phyloP scores from a whole-genome alignment of 2,113 vertebrate genomes.

The Bettongia penicillata region DNA sequence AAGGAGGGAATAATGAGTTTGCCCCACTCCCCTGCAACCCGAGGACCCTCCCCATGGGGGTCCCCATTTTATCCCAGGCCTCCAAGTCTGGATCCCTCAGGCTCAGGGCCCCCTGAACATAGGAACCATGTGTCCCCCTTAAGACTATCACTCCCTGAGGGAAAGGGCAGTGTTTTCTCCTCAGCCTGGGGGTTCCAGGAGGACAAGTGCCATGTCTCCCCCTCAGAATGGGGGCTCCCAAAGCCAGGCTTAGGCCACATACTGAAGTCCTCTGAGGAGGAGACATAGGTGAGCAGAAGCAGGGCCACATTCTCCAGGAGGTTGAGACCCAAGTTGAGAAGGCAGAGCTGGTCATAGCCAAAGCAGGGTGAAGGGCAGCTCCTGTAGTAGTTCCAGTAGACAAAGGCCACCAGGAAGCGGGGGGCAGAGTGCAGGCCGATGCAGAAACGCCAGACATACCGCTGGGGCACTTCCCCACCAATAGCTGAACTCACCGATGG shows the following conservation, averaged over 20 bases:
- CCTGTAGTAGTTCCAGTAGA: constrained; percentile 93
- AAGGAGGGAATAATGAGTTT: constrained; percentile 6
- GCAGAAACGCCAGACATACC: constrained; percentile 95
- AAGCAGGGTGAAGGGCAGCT: constrained; percentile 80
- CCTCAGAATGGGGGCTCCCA: constrained; percentile 12
- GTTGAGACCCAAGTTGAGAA: constrained; percentile 85
- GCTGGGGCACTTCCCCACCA: constrained; percentile 89
- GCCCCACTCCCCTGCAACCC: background rate
- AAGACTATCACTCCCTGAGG: background rate
- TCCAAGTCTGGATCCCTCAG: background rate
- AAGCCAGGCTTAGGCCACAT: constrained; percentile 72
- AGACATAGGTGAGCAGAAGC: constrained; percentile 93
- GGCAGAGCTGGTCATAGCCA: constrained; percentile 84
- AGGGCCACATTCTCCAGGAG: constrained; percentile 90
- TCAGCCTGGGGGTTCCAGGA: background rate
- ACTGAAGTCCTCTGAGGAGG: constrained; percentile 93
- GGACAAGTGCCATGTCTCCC: background rate
- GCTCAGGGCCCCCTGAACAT: background rate
- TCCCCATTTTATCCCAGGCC: background rate
- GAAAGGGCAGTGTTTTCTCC: background rate
- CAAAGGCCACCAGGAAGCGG: constrained; percentile 87
- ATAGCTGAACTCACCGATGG: constrained; percentile 96
- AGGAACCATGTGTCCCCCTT: background rate
- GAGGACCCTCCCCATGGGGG: background rate
- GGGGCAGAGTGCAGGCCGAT: constrained; percentile 94